Evolutionary conservation across 1,140 invertebrate genomes (phyloP).

Genomic region (Araneus ventricosus): DNA sequence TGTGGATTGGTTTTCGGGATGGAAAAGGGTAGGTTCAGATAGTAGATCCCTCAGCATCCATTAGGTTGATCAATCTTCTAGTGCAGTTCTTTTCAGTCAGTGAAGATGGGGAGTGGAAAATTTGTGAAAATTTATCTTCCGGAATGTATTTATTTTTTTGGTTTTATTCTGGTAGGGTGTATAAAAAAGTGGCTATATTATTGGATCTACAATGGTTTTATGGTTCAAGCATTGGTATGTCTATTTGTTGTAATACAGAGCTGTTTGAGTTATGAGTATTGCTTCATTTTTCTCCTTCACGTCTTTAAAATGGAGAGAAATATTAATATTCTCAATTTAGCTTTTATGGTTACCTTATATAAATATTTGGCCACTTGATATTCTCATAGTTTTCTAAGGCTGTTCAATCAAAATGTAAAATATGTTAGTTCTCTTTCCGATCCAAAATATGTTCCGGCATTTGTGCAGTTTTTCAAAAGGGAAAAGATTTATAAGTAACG

Average conservation of each 20-base stretch:
- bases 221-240: neutral
- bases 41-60: constrained; percentile 10
- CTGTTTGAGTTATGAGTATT: neutral
- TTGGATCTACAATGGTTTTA: neutral
- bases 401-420: too few species aligned
- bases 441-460: too few species aligned
- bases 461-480: too few species aligned
- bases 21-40: neutral
- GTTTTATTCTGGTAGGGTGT: neutral
- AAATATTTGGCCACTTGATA: too few species aligned
- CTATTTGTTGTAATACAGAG: neutral
- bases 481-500: too few species aligned
- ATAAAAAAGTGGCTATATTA: neutral
- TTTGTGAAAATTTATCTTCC: constrained; percentile 4
- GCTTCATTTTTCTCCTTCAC: neutral
- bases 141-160: neutral
- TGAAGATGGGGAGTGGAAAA: neutral
- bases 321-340: too few species aligned
- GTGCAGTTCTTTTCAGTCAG: neutral
- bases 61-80: constrained; percentile 18
- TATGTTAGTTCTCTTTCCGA: too few species aligned
- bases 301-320: neutral
- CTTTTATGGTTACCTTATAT: too few species aligned
- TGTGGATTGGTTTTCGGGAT: constrained; percentile 2
- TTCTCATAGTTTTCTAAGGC: too few species aligned